phyloP scores from a whole-genome alignment of 2,888 invertebrate genomes.

The Auanema freiburgensis region DNA sequence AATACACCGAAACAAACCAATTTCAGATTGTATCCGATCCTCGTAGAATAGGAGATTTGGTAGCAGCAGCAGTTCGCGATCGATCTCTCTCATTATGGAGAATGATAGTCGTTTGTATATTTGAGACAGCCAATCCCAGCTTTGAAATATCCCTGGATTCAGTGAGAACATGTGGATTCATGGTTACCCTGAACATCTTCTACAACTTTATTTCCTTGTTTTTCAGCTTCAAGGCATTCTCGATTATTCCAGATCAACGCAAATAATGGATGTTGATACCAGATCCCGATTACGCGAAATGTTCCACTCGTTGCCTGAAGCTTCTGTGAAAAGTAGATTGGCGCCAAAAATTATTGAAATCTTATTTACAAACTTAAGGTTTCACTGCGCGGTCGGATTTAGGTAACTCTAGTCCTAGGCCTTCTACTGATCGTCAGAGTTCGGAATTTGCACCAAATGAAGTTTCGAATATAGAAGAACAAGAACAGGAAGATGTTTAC shows the following conservation, averaged over 20 bases:
- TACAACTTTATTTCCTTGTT: not conserved
- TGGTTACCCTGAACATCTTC: constrained; percentile 22
- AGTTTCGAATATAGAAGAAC: constrained; percentile 8
- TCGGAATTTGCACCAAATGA: not conserved
- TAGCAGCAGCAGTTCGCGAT: constrained; percentile 14
- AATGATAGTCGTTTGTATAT: constrained; percentile 43
- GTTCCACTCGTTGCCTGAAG: constrained; percentile 27
- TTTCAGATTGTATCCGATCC: constrained; percentile 25
- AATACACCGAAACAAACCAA: no score
- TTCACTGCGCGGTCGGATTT: constrained; percentile 22
- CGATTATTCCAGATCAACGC: constrained; percentile 24
- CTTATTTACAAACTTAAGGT: constrained; percentile 8
- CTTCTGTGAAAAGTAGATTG: constrained; percentile 34
- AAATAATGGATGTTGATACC: constrained; percentile 27
- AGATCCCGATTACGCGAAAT: constrained; percentile 21
- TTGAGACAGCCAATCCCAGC: constrained; percentile 43
- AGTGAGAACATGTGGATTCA: constrained; percentile 34
- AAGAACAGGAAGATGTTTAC: constrained; percentile 29
- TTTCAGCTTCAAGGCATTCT: constrained; percentile 34
- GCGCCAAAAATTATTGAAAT: not conserved
- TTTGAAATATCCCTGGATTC: constrained; percentile 50
- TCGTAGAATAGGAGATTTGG: constrained; percentile 29
- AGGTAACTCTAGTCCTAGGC: constrained; percentile 12
- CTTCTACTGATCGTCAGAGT: constrained; percentile 11
- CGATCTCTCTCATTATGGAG: constrained; percentile 41